Base-by-base conservation (phyloP, 2,888 invertebrate genomes). In the Andrena bucephala region DNA sequence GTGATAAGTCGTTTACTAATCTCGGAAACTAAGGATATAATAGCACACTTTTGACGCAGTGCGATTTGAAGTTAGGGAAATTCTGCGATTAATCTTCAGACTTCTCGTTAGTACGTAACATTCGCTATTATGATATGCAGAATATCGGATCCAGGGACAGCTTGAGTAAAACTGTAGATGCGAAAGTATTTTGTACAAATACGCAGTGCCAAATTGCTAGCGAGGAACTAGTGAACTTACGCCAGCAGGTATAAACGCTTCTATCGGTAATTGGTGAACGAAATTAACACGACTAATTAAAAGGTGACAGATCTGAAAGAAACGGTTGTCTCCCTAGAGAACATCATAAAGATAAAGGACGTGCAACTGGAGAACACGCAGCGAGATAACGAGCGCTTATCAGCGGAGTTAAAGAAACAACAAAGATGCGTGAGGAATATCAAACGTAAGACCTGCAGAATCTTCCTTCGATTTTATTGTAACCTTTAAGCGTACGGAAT, bases 311-410 rank as follows among this genome's bases (percentile, higher is more conserved):
- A 93, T 66, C 91, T 95, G 16, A 94, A 94, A 87, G 92, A 94
- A 84, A 94, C 94, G 42, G 92, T 95, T 27, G 92, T 92, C 81
- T 91, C 93, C 62, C 92, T 95, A 83, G 94, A 95, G 89, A 91
- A 93, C 66, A 94, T 94, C 69, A 91, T 95, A 68, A 94, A 95
- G 89, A 92, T 92, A 77, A 95, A 94, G 90, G 95, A 95, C 82
- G 90, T 92, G 6, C 94, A 94, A 27, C 91, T 95, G 72, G 94
- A 94, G n/a, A 94, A 93, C 66, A 85, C 95, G 74, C 94, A 94
- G 20, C 93, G 94, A 60, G 95, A 95, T 85, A 95, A 95, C 87
- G 95, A 95, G 88, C 95, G 95, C 89, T 86, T 95, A 31, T 92
- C 93, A 13, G 86, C 94, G 16, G 95, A 95, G 89, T 89, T 95